Evolutionary conservation across 92 coral and sea anemone species (phyloP), one percentile per base, ranked within the genome.

Genomic region (Parazoanthus atlanticus): DNA sequence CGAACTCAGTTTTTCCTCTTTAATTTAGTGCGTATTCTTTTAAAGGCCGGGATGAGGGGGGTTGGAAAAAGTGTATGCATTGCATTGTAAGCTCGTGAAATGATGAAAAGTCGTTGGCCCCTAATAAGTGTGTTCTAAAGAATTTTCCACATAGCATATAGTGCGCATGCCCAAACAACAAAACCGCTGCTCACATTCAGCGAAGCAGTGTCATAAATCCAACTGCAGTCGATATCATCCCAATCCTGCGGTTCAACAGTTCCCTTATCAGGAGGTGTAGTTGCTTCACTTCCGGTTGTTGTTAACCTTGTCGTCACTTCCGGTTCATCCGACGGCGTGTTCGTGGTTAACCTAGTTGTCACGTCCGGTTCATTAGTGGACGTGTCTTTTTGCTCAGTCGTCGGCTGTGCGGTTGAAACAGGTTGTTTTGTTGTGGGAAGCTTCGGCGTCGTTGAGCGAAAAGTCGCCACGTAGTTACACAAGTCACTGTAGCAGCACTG

Each of bases 141-240:
- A 1, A 52, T 15, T 13, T 32, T 73, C 77, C 33, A 73, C 2
- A 73, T 15, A 31, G n/a, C 38, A 73, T 10, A 73, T 2, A 73
- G 21, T 11, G 77, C 77, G 40, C 77, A 28, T 73, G 7, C 9
- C 23, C 32, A 8, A 1, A 73, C 77, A 73, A 73, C 77, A 5
- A 73, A 38, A 13, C 77, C 77, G 77, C 77, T 73, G 77, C 38
- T 38, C 41, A 73, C 43, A 73, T 73, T 73, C 77, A 73, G 38
- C 23, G 77, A 31, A 73, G 77, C 40, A 73, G 77, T 38, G 26
- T 73, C 77, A 32, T 32, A 23, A 7, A 73, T 32, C 77, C 77
- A 73, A 16, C 77, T 30, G 23, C 41, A 73, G 36, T 73, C 77
- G 13, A 73, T 73, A 6, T 32, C 77, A 16, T 32, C 77, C 77